Base-by-base conservation (phyloP, 2,113 vertebrate species). In the Salvelinus sp. region DNA sequence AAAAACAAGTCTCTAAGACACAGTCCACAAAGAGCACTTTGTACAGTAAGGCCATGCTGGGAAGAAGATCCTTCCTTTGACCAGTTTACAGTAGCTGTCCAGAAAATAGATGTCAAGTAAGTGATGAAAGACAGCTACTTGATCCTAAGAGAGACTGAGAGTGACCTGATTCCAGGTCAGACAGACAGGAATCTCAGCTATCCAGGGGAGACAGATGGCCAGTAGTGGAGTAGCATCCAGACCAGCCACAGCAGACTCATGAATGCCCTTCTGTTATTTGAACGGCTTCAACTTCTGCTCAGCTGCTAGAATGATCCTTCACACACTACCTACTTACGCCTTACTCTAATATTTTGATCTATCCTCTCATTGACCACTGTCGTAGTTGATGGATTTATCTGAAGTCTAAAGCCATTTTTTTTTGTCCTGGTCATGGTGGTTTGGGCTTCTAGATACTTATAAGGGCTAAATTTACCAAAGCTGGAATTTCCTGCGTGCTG, bases 401-500 rank as follows among this genome's bases (percentile, higher is more conserved):
- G 48, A 70, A 60, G 28, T 71, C 66, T 81, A 22, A 72, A 44
- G 64, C 27, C 14, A 16, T 16, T 10, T 68, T 5, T 18, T 38
- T 67, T 67, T 66, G 25, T 5, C 25, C 3, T 30, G 38, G 27
- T 28, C 27, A 14, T 14, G 9, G 66, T 68, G 28, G 30, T 30
- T 20, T 16, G 13, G 27, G 27, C 10, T 5, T 5, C 20, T 67
- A 28, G 14, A 67, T n/a, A 10, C 27, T 30, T 23, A 25, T 25
- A 23, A 65, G 25, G 63, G 12, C 18, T 33, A 27, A n/a, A 12
- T 27, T 20, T 68, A n/a, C 16, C 30, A 9, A 20, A 89, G 67
- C 73, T 92, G 88, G 85, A 91, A 92, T 92, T 93, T 93, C 89
- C 87, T 91, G 87, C 83, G 82, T 79, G 77, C 75, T 82, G 83